Evolutionary conservation across 2,888 invertebrate species (phyloP), one percentile per base, ranked within the genome.

Genomic region (Chymomyza fuscimana): DNA sequence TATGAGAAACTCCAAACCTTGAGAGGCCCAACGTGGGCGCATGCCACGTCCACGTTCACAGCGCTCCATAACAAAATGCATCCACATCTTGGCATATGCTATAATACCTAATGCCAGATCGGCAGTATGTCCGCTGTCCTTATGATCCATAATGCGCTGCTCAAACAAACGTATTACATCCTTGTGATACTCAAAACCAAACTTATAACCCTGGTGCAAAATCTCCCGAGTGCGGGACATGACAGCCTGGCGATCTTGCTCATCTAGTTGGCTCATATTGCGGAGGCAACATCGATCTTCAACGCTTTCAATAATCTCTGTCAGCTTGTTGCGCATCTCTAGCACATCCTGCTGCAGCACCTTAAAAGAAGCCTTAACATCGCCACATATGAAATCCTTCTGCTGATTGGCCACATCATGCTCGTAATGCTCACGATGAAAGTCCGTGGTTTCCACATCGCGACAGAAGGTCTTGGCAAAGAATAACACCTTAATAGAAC

Each of bases 1-100:
- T 91, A 96, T 95, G 1, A 98, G 93, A 91, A 97, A 98, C 87
- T 98, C 97, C 65, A 98, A 90, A 0, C 98, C 97, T 89, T 97
- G 97, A 88, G 95, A 95, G 4, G 97, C 97, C 97, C 97, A 98
- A 88, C 97, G 92, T 0, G 97, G 97, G 25, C 96, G 92, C 79
- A 96, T 93, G 0, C 97, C 97, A 5, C 96, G 93, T 0, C 96
- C 96, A 0, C 95, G 92, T 88, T 98, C 97, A 90, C 97, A 98
- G 16, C 96, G 93, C 86, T 95, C 95, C 77, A 94, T 94, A 1
- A 97, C 97, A 91, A 98, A 98, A 69, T 94, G 93, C 96, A 98
- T 97, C 98, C 98, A 98, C 89, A 96, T 94, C 81, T 94, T 93
- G 10, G 96, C 95, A 90, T 96, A 96, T 51, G 93, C 92, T 5